phyloP scores from a whole-genome alignment of 2,888 invertebrate species.

The Oscheius sp. region DNA sequence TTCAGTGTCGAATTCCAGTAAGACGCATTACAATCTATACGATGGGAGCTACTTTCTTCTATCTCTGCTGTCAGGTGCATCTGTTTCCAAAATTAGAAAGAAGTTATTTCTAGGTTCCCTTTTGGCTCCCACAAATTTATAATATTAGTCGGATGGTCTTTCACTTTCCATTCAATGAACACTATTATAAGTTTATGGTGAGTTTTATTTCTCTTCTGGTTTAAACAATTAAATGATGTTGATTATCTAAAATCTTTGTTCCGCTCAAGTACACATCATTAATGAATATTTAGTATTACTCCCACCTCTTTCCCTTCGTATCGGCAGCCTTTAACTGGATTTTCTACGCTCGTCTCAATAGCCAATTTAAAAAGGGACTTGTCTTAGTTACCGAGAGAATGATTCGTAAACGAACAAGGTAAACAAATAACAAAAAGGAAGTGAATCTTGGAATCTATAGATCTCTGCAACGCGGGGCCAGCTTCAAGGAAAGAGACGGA shows the following conservation, averaged over 20 bases:
- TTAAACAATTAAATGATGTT: too few relatives aligned
- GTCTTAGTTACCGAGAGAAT: constrained; percentile 55
- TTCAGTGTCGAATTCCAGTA: constrained; percentile 58
- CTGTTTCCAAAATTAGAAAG: background rate
- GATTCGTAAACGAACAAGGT: constrained; percentile 54
- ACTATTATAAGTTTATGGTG: constrained; percentile 36
- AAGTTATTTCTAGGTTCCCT: constrained; percentile 36
- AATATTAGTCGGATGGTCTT: constrained; percentile 29
- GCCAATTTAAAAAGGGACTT: constrained; percentile 60
- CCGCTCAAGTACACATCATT: background rate
- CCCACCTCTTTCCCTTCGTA: constrained; percentile 54
- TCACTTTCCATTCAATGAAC: constrained; percentile 30
- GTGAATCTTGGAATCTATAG: background rate
- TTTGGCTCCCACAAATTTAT: constrained; percentile 55
- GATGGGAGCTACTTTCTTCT: constrained; percentile 55
- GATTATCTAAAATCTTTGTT: background rate
- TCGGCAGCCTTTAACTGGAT: constrained; percentile 58
- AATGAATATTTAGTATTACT: constrained; percentile 36
- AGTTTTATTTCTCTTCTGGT: background rate
- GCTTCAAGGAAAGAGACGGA: constrained; percentile 31
- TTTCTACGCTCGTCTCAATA: constrained; percentile 58
- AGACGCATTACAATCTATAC: constrained; percentile 58
- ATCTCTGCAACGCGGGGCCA: constrained; percentile 36
- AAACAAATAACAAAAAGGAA: background rate
- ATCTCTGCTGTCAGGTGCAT: constrained; percentile 44